Evolutionary conservation across 2,888 invertebrate genomes (phyloP).

Genomic region (Sisyra terminalis): DNA sequence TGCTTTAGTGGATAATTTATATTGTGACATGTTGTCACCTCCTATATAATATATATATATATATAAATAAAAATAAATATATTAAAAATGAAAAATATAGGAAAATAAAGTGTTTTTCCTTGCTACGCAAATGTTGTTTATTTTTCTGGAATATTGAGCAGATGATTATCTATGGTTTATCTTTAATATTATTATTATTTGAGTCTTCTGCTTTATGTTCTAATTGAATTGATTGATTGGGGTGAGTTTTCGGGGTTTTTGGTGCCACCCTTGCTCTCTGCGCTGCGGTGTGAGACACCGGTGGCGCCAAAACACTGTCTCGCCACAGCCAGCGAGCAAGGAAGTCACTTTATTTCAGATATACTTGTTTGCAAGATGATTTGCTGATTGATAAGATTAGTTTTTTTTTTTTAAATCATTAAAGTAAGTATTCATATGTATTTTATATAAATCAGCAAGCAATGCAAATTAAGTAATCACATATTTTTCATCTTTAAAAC

Average conservation of each 20-base stretch:
- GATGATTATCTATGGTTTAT: neutral
- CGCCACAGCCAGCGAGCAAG: conserved; percentile 29
- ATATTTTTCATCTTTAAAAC: no score
- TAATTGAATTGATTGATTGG: conserved; percentile 17
- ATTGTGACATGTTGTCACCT: conserved; percentile 11
- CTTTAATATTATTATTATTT: neutral
- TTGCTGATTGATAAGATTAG: no score
- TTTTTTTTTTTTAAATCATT: no score
- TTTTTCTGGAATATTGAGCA: conserved; percentile 20
- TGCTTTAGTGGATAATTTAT: conserved; percentile 7
- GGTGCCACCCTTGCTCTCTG: conserved; percentile 29
- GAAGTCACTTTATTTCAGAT: conserved; percentile 7
- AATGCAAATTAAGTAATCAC: no score
- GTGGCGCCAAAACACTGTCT: conserved; percentile 31
- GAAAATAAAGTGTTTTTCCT: conserved; percentile 11
- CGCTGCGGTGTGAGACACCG: conserved; percentile 28
- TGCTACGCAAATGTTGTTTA: conserved; percentile 12
- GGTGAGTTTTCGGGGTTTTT: conserved; percentile 33
- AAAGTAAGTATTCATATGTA: no score
- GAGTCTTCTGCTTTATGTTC: neutral
- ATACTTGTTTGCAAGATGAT: neutral
- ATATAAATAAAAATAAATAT: conserved; percentile 1
- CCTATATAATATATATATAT: conserved; percentile 5
- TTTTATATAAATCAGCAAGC: no score
- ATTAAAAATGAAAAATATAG: neutral